phyloP scores from a whole-genome alignment of 2,113 vertebrate species.

The Ceyx margarethae region DNA sequence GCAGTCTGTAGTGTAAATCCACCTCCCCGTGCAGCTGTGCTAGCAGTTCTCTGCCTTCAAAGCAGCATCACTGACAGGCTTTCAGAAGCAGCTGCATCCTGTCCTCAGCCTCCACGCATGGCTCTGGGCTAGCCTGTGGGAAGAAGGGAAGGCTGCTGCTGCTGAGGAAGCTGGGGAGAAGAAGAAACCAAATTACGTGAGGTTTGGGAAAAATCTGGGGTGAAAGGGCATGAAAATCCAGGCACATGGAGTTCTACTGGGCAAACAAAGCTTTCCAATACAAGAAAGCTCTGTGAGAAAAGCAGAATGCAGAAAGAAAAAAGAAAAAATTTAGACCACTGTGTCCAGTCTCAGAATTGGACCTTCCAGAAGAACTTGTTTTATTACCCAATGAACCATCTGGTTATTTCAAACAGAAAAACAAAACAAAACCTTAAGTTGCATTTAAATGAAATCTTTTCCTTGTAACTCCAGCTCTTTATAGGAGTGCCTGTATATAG shows the following conservation, averaged over 20 bases:
- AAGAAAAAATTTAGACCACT: neutral
- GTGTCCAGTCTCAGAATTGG: neutral
- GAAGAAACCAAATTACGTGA: neutral
- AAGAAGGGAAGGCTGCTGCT: neutral
- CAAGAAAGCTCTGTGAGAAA: neutral
- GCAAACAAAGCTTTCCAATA: neutral
- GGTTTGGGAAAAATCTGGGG: neutral
- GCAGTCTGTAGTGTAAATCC: constrained; percentile 7
- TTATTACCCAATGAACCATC: neutral
- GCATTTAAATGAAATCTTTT: neutral
- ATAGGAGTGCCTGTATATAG: neutral
- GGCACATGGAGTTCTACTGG: neutral
- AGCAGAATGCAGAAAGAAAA: neutral
- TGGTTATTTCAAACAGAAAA: neutral
- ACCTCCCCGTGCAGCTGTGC: constrained; percentile 47
- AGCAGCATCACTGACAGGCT: constrained; percentile 52
- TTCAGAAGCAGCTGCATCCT: constrained; percentile 59
- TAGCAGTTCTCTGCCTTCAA: constrained; percentile 39
- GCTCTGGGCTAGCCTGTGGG: neutral
- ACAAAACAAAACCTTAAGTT: neutral
- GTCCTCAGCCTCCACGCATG: neutral
- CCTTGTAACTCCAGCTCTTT: neutral
- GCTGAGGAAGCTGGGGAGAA: neutral
- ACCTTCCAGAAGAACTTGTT: neutral
- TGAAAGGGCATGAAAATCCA: constrained; percentile 9